A percentile compares a stretch with the other conserved stretches of the same genome.
Evolutionary conservation across 37 sponge, comb jelly and placozoan genomes (phyloP).

Genomic region (Tethya wilhelma): DNA sequence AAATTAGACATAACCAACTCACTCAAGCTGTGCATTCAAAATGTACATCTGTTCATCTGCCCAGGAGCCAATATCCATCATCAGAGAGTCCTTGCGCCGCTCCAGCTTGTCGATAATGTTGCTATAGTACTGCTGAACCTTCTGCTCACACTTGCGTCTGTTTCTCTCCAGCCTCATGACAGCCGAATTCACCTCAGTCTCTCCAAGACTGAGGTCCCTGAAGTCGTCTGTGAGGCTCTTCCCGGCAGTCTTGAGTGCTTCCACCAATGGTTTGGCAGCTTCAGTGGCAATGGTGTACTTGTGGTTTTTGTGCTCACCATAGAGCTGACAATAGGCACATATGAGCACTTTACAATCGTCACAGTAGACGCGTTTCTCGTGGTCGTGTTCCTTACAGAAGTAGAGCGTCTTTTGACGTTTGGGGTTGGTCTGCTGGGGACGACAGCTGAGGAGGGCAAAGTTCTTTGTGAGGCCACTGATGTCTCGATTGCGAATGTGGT

Average conservation of each 20-base stretch:
- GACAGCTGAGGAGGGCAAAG: conserved; percentile 60
- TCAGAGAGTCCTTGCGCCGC: conserved; percentile 12
- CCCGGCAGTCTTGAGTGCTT: conserved; percentile 10
- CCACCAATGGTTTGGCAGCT: conserved; percentile 30
- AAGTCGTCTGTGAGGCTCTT: conserved; percentile 6
- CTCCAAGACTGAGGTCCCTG: neutral
- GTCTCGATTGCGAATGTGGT: conserved; percentile 28
- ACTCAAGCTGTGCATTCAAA: conserved; percentile 57
- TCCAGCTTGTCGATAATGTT: conserved; percentile 8
- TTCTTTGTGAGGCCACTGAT: conserved; percentile 63
- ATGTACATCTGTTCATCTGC: conserved; percentile 41
- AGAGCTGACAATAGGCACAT: conserved; percentile 71
- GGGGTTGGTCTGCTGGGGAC: conserved; percentile 4
- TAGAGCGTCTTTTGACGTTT: neutral
- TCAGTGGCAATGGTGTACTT: conserved; percentile 41
- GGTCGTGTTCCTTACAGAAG: conserved; percentile 66
- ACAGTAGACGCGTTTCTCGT: conserved; percentile 72
- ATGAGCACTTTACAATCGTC: conserved; percentile 37
- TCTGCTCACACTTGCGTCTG: conserved; percentile 23
- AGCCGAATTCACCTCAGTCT: conserved; percentile 13
- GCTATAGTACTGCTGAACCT: conserved; percentile 23
- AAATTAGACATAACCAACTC: neutral
- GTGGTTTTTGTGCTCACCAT: conserved; percentile 72
- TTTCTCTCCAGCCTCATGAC: conserved; percentile 16
- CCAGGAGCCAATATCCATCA: conserved; percentile 15